Conservation (phyloP, 2,888 invertebrate genomes). For the Melinaea menophilus region DNA sequence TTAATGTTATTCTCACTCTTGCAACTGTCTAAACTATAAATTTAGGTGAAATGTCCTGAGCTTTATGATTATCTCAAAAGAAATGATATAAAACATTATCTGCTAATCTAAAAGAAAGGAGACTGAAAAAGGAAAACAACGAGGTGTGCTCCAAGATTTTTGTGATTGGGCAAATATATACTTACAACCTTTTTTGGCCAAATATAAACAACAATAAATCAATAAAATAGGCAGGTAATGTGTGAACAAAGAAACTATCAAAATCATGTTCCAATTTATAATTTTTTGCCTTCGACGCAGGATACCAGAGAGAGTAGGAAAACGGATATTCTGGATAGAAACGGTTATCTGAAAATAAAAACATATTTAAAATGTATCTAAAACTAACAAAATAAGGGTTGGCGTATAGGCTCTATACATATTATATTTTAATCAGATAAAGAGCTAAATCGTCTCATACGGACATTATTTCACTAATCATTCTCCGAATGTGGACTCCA, state of each 20-base stretch:
- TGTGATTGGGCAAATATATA: slow-evolving; percentile 27
- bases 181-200: slow-evolving; percentile 84
- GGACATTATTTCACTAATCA: too few species aligned
- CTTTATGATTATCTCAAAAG: too few species aligned
- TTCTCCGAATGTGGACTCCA: too few species aligned
- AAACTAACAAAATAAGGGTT: background rate
- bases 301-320: slow-evolving; percentile 83
- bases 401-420: too few species aligned
- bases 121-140: too few species aligned
- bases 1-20: too few species aligned
- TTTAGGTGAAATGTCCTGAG: too few species aligned
- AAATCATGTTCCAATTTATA: slow-evolving; percentile 78
- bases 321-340: slow-evolving; percentile 64
- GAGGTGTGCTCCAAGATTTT: background rate
- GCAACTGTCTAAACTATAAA: too few species aligned
- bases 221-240: slow-evolving; percentile 82
- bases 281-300: slow-evolving; percentile 81
- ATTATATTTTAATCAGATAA: too few species aligned
- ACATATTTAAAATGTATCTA: background rate
- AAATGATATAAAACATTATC: too few species aligned
- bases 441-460: too few species aligned
- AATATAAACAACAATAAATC: slow-evolving; percentile 79
- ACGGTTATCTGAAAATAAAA: slow-evolving; percentile 52
- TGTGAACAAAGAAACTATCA: slow-evolving; percentile 80
- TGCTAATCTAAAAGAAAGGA: too few species aligned